Base-by-base conservation (phyloP, 64 coral and sea anemone species). In the Stichodactyla mertensii region DNA sequence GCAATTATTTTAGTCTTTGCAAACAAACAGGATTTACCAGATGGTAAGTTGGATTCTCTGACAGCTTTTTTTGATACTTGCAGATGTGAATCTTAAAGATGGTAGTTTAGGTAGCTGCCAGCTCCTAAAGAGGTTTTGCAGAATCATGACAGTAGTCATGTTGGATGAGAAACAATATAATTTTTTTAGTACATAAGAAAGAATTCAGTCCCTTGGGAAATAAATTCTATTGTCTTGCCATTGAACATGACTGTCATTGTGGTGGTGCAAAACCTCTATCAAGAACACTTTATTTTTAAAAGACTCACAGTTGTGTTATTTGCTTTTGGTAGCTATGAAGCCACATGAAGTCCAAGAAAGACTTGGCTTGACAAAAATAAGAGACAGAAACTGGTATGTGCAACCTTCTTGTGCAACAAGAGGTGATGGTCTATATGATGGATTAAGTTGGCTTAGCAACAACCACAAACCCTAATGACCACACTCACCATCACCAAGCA, bases 11-110 rank as follows among this genome's bases (percentile, higher is more conserved):
- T 98, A 82, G 90, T 98, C 82, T 98, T 98, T 94, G 95, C 95
- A 84, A 98, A 98, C 85, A 98, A 98, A 85, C 95, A 98, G 52
- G 95, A 98, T 98, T 89, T 98, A 92, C 95, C 95, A 67, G 95
- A 98, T 86, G 95, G 95, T 98, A 87, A 84, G 88, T 77, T 45
- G 36, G 36, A 45, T 20, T 66, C 0, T 6, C 62, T 66, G 20
- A n/a, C 14, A 16, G 14, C 59, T 61, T 16, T 16, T 16, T 61
- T 61, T 61, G 14, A 61, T 61, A 16, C 5, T 61, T 61, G 18
- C 28, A 31, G 28, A 61, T 61, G 18, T 59, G 57, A 12, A 59
- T 10, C 57, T 59, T 12, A 10, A 16, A 12, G 57, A 12, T 12
- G 57, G 15, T 10, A 59, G 9, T 59, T 59, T 59, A 12, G 15